phyloP scores from a whole-genome alignment of 2,888 invertebrate genomes.

The Macaria notata region DNA sequence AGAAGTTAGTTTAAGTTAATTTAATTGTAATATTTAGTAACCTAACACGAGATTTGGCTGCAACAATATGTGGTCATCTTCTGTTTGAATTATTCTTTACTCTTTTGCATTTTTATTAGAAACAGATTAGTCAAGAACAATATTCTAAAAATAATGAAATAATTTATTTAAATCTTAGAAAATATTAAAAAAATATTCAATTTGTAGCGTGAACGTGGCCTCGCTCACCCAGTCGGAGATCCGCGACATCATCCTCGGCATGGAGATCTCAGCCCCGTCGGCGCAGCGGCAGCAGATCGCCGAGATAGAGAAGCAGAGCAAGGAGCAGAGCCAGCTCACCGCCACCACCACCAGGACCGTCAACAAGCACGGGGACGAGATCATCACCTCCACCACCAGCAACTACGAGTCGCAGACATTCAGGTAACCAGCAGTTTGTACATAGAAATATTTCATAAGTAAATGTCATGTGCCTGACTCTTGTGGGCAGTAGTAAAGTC shows the following conservation, averaged over 20 bases:
- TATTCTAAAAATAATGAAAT: no score
- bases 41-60: no score
- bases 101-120: no score
- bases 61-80: no score
- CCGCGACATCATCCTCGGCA: conserved; percentile 98
- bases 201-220: conserved; percentile 94
- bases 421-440: conserved; percentile 55
- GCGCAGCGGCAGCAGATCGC: conserved; percentile 99
- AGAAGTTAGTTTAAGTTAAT: no score
- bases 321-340: conserved; percentile 98
- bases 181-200: background rate
- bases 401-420: conserved; percentile 99
- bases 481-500: no score
- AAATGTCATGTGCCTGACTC: no score
- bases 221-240: conserved; percentile 99
- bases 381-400: conserved; percentile 98
- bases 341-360: conserved; percentile 99
- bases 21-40: no score
- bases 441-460: no score
- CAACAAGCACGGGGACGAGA: conserved; percentile 99
- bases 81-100: no score
- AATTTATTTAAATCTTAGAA: background rate
- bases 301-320: conserved; percentile 99
- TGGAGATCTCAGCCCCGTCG: conserved; percentile 99
- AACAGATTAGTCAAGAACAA: no score